Conservation (phyloP, 2,888 invertebrate species). For the Trichogramma evanescens region DNA sequence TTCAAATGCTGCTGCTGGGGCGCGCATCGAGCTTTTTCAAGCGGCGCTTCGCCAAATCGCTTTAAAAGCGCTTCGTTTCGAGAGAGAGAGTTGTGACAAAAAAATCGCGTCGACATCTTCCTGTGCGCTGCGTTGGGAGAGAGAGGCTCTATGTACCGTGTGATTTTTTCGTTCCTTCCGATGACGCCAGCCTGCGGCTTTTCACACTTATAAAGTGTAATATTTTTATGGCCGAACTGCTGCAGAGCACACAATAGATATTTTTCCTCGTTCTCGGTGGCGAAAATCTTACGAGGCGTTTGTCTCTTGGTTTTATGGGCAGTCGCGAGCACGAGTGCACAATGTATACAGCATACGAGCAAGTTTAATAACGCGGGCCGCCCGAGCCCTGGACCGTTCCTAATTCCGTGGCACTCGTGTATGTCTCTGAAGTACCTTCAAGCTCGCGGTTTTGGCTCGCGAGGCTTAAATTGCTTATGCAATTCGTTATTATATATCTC, state of each 20-base stretch:
- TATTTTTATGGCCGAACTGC: no score
- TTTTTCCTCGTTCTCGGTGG: no score
- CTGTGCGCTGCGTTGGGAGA: no score
- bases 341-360: constrained; percentile 26
- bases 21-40: constrained; percentile 14
- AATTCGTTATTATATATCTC: not conserved
- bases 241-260: no score
- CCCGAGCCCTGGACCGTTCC: constrained; percentile 1
- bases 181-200: no score
- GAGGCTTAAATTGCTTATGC: constrained; percentile 20
- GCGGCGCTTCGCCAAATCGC: constrained; percentile 19
- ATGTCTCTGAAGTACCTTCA: constrained; percentile 21
- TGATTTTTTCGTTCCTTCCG: no score
- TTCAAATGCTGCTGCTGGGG: constrained; percentile 27
- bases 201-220: no score
- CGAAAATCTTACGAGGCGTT: no score
- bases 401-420: not conserved
- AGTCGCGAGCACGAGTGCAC: not conserved
- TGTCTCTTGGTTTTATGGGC: constrained; percentile 5
- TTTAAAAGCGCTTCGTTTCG: constrained; percentile 21
- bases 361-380: constrained; percentile 43
- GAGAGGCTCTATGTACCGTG: no score
- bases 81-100: not conserved
- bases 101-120: no score
- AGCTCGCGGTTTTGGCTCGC: constrained; percentile 21